Conservation (phyloP, 2,888 invertebrate genomes). For the Erynnis tages region DNA sequence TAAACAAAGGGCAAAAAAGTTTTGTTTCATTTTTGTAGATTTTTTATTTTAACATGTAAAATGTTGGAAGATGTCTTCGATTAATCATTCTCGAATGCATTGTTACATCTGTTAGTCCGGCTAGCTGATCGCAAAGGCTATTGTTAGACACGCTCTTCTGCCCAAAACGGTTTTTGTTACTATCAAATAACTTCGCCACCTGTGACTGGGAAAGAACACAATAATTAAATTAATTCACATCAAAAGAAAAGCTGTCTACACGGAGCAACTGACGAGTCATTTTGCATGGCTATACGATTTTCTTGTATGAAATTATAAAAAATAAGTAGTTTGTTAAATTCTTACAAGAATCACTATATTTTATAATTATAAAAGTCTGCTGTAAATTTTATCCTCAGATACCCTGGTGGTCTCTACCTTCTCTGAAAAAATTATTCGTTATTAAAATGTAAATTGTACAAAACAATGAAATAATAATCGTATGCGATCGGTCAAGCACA, state of each 20-base stretch:
- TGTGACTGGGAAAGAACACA: conserved; percentile 52
- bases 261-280: conserved; percentile 7
- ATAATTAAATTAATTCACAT: conserved; percentile 28
- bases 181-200: conserved; percentile 68
- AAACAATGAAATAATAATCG: conserved; percentile 4
- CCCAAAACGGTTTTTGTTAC: conserved; percentile 35
- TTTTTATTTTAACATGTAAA: conserved; percentile 67
- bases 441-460: neutral
- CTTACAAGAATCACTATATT: no score
- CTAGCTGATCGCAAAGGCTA: conserved; percentile 55
- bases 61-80: conserved; percentile 63
- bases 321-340: no score
- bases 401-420: no score
- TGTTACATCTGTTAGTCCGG: conserved; percentile 74
- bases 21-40: conserved; percentile 58
- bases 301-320: no score
- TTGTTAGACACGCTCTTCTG: conserved; percentile 61
- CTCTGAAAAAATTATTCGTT: no score
- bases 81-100: conserved; percentile 71
- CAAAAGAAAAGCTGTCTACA: conserved; percentile 15
- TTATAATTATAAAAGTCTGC: neutral
- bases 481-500: conserved; percentile 9
- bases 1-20: conserved; percentile 77
- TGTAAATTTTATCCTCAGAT: neutral
- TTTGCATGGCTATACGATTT: conserved; percentile 4